Percentiles rank a stretch among this genome's conserved stretches.
These are phyloP conservation scores for Lanistes nyassanus DNA, from an alignment of 1,140 invertebrate genomes.

Conservation along the genomic window DNA sequence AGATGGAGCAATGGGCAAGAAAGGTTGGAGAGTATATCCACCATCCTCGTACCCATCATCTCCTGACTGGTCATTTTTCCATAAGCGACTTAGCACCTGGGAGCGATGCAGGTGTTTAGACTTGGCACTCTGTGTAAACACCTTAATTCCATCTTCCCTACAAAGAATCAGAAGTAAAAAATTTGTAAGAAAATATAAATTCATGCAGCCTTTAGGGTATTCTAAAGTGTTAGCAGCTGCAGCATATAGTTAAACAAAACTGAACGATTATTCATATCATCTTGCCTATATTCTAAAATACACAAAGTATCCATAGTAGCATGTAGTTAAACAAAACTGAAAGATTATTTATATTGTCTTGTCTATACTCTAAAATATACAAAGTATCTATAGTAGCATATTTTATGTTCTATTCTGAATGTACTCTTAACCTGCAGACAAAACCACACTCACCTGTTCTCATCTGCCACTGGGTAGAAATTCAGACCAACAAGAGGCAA, in stretches of 20 bases:
- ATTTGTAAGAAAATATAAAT: background rate
- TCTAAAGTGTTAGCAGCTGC: too few species aligned
- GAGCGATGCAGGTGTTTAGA: conserved; percentile 44
- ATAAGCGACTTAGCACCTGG: conserved; percentile 20
- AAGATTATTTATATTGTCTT: too few species aligned
- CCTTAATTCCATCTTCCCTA: conserved; percentile 48
- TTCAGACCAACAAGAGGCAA: conserved; percentile 7
- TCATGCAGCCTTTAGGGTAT: too few species aligned
- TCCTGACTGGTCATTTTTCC: conserved; percentile 24
- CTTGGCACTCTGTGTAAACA: conserved; percentile 57
- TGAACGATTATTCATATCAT: too few species aligned
- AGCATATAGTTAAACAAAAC: too few species aligned
- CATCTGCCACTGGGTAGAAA: conserved; percentile 6
- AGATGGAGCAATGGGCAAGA: conserved; percentile 27
- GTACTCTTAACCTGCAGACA: too few species aligned
- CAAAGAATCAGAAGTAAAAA: background rate
- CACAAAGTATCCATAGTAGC: too few species aligned
- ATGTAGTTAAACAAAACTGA: too few species aligned
- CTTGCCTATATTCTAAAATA: too few species aligned
- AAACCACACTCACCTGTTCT: background rate
- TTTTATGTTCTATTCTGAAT: too few species aligned
- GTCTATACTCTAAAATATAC: too few species aligned
- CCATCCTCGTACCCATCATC: background rate
- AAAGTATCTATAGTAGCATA: too few species aligned
- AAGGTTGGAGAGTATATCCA: background rate